Conservation (phyloP, 2,888 invertebrate genomes). For the Neria commutata region DNA sequence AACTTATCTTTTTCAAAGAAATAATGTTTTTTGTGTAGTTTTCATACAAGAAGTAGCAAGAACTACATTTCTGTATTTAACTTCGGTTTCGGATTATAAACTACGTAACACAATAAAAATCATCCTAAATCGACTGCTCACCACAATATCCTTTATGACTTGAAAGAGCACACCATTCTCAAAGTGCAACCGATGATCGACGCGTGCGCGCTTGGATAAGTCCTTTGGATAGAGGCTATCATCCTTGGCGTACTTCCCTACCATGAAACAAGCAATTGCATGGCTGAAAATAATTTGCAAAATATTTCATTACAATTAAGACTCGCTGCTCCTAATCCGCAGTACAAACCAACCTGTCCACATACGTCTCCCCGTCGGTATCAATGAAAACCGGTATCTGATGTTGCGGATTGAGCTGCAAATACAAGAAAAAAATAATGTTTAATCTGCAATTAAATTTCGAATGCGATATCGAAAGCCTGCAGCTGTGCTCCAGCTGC, state of each 20-base stretch:
- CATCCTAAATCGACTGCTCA: too few species aligned
- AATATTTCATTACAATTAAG: neutral
- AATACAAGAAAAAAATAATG: neutral
- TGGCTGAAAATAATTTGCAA: constrained; percentile 47
- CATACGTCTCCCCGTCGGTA: constrained; percentile 63
- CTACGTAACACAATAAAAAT: too few species aligned
- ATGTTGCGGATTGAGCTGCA: constrained; percentile 67
- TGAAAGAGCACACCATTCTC: constrained; percentile 65
- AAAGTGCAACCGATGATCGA: constrained; percentile 66
- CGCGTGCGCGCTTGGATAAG: constrained; percentile 62
- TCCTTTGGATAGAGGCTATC: constrained; percentile 67
- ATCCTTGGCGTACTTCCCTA: constrained; percentile 64
- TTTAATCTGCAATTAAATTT: neutral
- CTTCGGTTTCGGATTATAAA: too few species aligned
- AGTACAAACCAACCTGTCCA: constrained; percentile 61
- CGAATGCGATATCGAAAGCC: neutral
- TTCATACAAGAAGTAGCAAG: too few species aligned
- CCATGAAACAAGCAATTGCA: constrained; percentile 64
- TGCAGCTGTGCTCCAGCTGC: too few species aligned
- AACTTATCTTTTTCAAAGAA: neutral
- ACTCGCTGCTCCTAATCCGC: neutral
- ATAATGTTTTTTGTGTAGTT: neutral
- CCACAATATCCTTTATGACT: constrained; percentile 61
- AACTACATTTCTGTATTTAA: too few species aligned
- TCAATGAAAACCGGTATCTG: constrained; percentile 66